Percentiles rank a stretch among this genome's conserved stretches.
Conservation (phyloP, 2,797 vertebrate species). For the Nannoperca australis region DNA sequence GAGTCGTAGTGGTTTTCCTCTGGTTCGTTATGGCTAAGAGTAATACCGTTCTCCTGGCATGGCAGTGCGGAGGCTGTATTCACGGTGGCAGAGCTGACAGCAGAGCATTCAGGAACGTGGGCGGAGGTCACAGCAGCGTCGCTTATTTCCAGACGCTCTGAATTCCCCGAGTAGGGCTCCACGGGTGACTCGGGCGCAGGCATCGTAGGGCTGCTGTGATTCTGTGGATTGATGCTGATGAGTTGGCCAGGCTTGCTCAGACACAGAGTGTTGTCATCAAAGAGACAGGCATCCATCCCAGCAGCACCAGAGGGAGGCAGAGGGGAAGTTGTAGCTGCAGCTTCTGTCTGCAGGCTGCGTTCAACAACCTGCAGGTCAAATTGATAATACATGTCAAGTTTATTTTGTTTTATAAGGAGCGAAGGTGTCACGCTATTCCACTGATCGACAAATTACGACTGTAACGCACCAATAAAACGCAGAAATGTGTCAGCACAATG, state of each 20-base stretch:
- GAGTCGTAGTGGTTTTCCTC: constrained; percentile 81
- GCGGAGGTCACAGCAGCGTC: not conserved
- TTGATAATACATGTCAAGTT: not conserved
- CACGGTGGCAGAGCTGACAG: not conserved
- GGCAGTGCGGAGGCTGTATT: not conserved
- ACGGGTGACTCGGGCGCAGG: not conserved
- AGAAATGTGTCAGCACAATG: not conserved
- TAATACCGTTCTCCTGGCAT: constrained; percentile 57
- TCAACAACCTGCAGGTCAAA: constrained; percentile 60
- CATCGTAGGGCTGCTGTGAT: not conserved
- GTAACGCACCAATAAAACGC: not conserved
- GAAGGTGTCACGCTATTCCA: not conserved
- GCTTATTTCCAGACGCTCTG: constrained; percentile 74
- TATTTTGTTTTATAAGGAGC: not conserved
- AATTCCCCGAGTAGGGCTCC: constrained; percentile 64
- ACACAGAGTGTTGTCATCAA: constrained; percentile 36
- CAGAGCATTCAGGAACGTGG: not conserved
- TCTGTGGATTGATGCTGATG: constrained; percentile 37
- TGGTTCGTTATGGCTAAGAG: constrained; percentile 54
- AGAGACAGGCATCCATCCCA: not conserved
- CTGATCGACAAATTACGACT: not conserved
- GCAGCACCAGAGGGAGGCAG: not conserved
- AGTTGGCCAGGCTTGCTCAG: constrained; percentile 78
- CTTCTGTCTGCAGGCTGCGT: constrained; percentile 22
- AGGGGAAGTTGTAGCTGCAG: not conserved